Conservation (phyloP, 2,797 vertebrate genomes). For the Hippoglossus hippoglossus region DNA sequence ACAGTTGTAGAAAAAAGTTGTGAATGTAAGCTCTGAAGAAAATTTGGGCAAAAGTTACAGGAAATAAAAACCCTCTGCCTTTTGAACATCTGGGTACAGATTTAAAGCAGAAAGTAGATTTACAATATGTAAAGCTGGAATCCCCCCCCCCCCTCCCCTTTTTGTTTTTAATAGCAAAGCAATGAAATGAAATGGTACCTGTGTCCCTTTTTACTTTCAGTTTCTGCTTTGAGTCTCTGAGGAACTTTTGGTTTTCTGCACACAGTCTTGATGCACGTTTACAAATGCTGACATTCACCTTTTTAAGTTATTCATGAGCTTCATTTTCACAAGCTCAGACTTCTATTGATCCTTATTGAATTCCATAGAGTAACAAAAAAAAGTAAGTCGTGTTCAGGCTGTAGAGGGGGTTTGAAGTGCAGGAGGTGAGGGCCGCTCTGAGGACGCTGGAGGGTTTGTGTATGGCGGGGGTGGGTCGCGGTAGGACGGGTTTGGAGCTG, state of each 20-base stretch:
- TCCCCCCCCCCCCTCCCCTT: no score
- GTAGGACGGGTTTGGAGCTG: slow-evolving; percentile 33
- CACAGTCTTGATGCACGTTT: neutral
- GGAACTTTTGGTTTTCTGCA: no score
- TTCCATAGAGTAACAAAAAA: neutral
- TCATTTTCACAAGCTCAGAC: neutral
- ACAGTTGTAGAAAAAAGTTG: neutral
- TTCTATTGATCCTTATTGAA: neutral
- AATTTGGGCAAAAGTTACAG: no score
- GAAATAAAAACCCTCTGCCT: no score
- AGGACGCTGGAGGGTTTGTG: slow-evolving; percentile 26
- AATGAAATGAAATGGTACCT: no score
- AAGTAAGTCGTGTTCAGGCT: neutral
- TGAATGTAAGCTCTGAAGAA: no score
- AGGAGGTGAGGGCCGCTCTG: slow-evolving; percentile 13
- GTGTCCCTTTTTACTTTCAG: no score
- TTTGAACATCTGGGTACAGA: no score
- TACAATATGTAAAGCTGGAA: no score
- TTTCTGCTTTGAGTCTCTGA: no score
- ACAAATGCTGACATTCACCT: neutral
- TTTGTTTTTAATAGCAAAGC: no score
- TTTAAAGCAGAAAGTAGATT: no score
- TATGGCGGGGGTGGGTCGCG: slow-evolving; percentile 21
- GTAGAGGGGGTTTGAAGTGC: neutral
- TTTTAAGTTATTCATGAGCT: neutral